Evolutionary conservation across 2,113 vertebrate genomes (phyloP), one percentile per base, ranked within the genome.

Genomic region (Vanacampus margaritifer): DNA sequence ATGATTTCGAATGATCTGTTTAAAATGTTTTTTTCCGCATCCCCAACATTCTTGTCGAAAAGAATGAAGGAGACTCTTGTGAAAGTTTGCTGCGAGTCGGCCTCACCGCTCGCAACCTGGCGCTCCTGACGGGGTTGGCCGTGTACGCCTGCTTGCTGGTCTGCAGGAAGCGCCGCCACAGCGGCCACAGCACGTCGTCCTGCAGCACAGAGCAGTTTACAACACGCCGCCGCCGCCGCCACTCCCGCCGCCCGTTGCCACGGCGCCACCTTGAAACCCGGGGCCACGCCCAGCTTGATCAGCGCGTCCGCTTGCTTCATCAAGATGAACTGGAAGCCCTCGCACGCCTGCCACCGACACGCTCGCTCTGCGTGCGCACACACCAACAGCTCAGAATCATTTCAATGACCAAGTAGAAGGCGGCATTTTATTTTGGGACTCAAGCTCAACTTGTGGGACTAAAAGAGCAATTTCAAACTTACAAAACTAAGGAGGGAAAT

Each of bases 91-190:
- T 3, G 11, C 26, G 0, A 0, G 4, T 13, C 6, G 28, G 1
- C 6, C 77, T 86, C 68, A 93, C 91, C 83, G 63, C 0, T 64
- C 26, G 71, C 3, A 76, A 71, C 14, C 0, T 62, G 41, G 1
- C 3, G 39, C 48, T 64, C 19, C 14, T 58, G 32, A 80, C 11
- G 0, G 90, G 90, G 32, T 83, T 86, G 37, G 64, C 53, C 54
- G 91, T 93, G 84, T 92, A 97, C 0, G 94, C 95, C 70, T 94
- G 94, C 19, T 79, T 80, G 73, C 87, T 96, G 82, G 88, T 95
- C 87, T 96, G 94, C 76, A 99, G 92, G 83, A 94, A 99, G 50
- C 83, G 71, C 53, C 92, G 94, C 97, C 97, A 99, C 78, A 99
- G 88, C 67, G 74, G 90, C 72, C 87, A 92, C 46, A 99, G 66